Evolutionary conservation across 2,888 invertebrate species (phyloP), one percentile per base, ranked within the genome.

Genomic region (Macrostomum cliftonense): DNA sequence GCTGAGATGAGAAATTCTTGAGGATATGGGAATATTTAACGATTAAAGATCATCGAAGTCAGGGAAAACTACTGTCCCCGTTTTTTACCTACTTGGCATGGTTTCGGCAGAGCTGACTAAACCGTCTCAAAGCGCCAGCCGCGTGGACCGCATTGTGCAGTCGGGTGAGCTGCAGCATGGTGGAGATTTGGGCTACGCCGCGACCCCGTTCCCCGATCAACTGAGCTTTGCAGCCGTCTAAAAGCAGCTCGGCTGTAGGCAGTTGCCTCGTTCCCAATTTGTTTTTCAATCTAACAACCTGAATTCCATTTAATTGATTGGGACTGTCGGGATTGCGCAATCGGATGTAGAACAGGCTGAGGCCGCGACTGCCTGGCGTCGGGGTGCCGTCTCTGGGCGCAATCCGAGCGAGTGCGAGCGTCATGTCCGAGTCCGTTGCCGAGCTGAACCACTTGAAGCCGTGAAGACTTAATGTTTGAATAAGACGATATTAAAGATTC

Each of bases 361-460:
- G 58, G 2, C 74, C 75, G 43, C 58, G 57, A 2, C 71, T 67
- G 11, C 73, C 73, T 72, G 74, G 58, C 16, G 58, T 49, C 48
- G 13, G 36, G 42, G 46, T 50, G 45, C 72, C 72, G 49, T 70
- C 57, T 14, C 57, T 53, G 54, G 71, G 69, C 2, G 67, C 63
- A n/a, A 71, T 62, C 44, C 75, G 60, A 2, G 75, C 76, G 51
- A 76, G 59, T 1, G 75, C 75, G 48, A 76, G 63, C 2, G 74
- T 63, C 61, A 77, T 73, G 57, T 76, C 73, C 4, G 75, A 68
- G 61, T 76, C 76, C 12, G 75, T 73, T 13, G 76, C 76, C 1
- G 75, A 76, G 38, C 74, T 73, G 61, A 76, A 76, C 75, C 75
- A 76, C 59, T 76, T 76, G 64, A 74, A 76, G 12, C 76, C 76